phyloP scores from a whole-genome alignment of 2,113 vertebrate genomes.

The Theristicus caerulescens region DNA sequence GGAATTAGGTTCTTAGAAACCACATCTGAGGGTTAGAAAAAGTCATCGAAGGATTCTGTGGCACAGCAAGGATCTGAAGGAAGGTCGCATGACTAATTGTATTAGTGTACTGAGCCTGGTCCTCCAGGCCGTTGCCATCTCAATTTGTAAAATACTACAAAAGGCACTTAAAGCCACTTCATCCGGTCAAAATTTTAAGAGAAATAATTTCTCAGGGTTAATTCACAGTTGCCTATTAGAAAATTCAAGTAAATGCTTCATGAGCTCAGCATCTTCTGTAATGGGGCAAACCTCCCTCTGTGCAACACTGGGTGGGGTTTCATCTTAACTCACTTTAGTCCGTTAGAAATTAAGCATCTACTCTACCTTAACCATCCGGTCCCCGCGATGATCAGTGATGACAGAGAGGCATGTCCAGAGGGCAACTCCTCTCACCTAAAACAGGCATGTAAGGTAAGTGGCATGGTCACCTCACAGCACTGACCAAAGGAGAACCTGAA shows the following conservation, averaged over 20 bases:
- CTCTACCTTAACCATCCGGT: neutral
- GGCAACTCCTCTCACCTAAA: neutral
- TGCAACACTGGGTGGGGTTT: neutral
- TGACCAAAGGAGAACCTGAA: neutral
- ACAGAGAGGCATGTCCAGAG: neutral
- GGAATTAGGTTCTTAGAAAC: neutral
- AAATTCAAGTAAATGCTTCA: neutral
- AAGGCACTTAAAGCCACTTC: neutral
- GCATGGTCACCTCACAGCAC: rapidly evolving
- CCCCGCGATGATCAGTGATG: rapidly evolving
- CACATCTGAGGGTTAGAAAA: neutral
- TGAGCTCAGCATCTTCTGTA: neutral
- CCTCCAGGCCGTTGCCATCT: neutral
- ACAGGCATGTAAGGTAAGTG: neutral
- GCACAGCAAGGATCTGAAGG: neutral
- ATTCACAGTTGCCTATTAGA: neutral
- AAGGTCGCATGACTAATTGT: neutral
- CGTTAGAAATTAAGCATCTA: neutral
- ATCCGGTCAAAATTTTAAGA: neutral
- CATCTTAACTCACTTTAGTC: neutral
- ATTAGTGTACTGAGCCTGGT: neutral
- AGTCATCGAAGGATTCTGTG: rapidly evolving
- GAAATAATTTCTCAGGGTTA: neutral
- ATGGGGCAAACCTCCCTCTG: neutral
- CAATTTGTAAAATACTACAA: neutral